Evolutionary conservation across 2,113 vertebrate genomes (phyloP), one percentile per base, ranked within the genome.

Genomic region (Macaca nemestrina): DNA sequence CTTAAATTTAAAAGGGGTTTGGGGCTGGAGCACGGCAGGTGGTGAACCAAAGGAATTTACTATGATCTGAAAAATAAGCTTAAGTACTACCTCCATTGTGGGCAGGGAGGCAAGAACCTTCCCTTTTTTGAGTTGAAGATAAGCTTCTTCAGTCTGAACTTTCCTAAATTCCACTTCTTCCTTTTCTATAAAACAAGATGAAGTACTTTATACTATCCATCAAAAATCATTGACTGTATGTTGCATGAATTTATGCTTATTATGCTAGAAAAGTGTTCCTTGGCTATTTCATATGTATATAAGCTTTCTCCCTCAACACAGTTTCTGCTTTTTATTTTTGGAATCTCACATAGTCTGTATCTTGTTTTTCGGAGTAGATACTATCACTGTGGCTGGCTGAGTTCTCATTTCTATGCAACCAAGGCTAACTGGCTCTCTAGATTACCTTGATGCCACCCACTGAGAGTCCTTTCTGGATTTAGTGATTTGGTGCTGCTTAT

Each of bases 41-140:
- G 85, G 50, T 48, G 55, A 94, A 84, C 80, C 84, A 61, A 92
- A 61, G 52, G 32, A 64, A 96, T 96, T 78, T 70, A 35, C 83
- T 80, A 43, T 80, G 18, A 75, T 92, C 23, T 30, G 93, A 72
- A 83, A 96, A 90, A 86, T 32, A 86, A 89, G 23, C 73, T 32
- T 73, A 92, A 61, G 70, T 75, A 50, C 25, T 48, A 78, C 86
- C 30, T 81, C 16, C 48, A 30, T 38, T 88, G 43, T 76, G 80
- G 67, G 59, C 17, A 43, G 73, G 64, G 68, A 92, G 27, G n/a
- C 81, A 61, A 79, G 84, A 57, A 79, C 75, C 61, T 93, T 89
- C 57, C 5, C 38, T 52, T 35, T 88, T 75, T 64, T 38, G 32
- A 75, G 57, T 59, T 81, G 73, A 92, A 89, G 52, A 79, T 83